A percentile compares a stretch with the other conserved stretches of the same genome.
phyloP scores from a whole-genome alignment of 2,797 vertebrate species.

The Onychomys leucogaster region DNA sequence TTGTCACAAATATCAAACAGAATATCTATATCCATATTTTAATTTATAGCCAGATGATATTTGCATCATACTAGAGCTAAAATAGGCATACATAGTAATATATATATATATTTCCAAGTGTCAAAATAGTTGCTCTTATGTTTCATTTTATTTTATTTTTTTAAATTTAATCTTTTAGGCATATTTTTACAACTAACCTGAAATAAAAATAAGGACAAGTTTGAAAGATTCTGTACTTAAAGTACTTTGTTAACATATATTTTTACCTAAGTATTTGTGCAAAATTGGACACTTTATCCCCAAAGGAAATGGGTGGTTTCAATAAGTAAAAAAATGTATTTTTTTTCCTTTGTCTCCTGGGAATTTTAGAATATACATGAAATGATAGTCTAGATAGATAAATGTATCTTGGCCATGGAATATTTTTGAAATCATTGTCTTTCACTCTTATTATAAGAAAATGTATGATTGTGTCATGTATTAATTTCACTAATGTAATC shows the following conservation, averaged over 20 bases:
- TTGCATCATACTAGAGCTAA: neutral
- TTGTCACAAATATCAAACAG: neutral
- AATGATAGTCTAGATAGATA: neutral
- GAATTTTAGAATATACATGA: neutral
- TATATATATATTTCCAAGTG: neutral
- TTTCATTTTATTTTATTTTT: neutral
- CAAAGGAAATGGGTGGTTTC: neutral
- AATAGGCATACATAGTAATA: neutral
- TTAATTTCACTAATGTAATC: no score
- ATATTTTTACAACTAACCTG: neutral
- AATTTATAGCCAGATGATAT: neutral
- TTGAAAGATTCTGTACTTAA: neutral
- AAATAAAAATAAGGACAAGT: neutral
- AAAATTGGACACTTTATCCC: neutral
- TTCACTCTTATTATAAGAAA: no score
- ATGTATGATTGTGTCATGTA: no score
- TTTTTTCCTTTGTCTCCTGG: neutral
- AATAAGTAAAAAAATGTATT: neutral
- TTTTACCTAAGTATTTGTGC: neutral
- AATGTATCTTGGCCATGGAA: neutral
- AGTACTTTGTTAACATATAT: neutral
- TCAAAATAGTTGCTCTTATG: neutral
- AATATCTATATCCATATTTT: neutral
- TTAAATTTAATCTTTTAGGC: neutral
- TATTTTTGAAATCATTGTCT: no score